Evolutionary conservation across 2,113 vertebrate genomes (phyloP).

Genomic region (Paratilapia polleni): DNA sequence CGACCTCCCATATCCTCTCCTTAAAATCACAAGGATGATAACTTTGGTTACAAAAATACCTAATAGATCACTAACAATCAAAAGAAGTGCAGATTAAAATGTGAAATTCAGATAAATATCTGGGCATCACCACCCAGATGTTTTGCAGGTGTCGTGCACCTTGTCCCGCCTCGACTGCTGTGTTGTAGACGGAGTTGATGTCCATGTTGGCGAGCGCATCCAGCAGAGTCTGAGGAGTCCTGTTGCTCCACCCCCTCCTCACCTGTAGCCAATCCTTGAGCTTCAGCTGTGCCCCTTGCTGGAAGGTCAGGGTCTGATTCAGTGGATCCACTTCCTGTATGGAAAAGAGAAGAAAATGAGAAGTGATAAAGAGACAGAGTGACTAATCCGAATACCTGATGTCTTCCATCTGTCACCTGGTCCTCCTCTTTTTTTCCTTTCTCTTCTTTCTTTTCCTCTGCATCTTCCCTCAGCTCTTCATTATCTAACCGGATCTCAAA

Average conservation of each 20-base stretch:
- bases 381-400: background rate
- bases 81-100: background rate
- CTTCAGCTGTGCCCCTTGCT: slow-evolving; percentile 73
- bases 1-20: slow-evolving; percentile 59
- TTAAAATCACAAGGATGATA: background rate
- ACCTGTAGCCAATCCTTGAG: slow-evolving; percentile 56
- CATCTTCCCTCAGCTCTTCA: slow-evolving; percentile 55
- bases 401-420: slow-evolving; percentile 1
- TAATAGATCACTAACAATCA: background rate
- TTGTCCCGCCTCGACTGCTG: slow-evolving; percentile 34
- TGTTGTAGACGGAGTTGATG: slow-evolving; percentile 64
- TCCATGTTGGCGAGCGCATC: slow-evolving; percentile 76
- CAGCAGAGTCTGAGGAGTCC: slow-evolving; percentile 80
- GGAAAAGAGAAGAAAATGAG: slow-evolving; percentile 4
- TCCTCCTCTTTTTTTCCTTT: slow-evolving; percentile 4
- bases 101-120: background rate
- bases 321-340: slow-evolving; percentile 75
- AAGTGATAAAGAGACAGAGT: background rate
- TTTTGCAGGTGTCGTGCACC: slow-evolving; percentile 26
- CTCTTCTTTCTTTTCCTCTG: slow-evolving; percentile 9
- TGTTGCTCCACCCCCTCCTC: slow-evolving; percentile 75
- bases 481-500: slow-evolving; percentile 89
- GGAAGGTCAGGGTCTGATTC: slow-evolving; percentile 79
- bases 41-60: background rate
- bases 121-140: background rate